Evolutionary conservation across 1,140 invertebrate species (phyloP), one percentile per base, ranked within the genome.

Genomic region (Drosophila mayri): DNA sequence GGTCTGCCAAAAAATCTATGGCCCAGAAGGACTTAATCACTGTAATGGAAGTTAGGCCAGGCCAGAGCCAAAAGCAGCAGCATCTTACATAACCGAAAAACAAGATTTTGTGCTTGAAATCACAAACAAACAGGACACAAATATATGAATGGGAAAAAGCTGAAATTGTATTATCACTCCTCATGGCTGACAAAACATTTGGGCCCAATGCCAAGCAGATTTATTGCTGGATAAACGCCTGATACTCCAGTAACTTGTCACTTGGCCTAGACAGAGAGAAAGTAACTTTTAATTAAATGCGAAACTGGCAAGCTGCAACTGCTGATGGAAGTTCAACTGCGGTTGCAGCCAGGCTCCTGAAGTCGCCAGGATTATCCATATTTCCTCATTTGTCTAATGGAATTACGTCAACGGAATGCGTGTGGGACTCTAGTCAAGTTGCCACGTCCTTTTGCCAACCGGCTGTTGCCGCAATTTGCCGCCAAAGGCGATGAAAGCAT

Each of bases 101-200:
- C 62, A 44, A 74, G 79, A 81, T 72, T 81, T 81, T 81, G 28
- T 57, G 74, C 65, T 49, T 35, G 46, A 54, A 54, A 38, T 46
- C 72, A 81, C 65, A 68, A 76, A 72, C 46, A 76, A 76, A 76
- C 22, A 58, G 35, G 22, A 50, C 14, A 30, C 35, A 4, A n/a
- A n/a, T 54, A 30, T 60, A 60, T 72, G 43, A 59, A 72, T 72
- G 52, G 52, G 32, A 58, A 72, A 71, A 40, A 22, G n/a, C 14
- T 37, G n/a, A 60, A 44, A 70, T 70, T 70, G 30, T 54, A 70
- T 70, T 67, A 49, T 71, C 49, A 70, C 64, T 49, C 14, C 50
- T 70, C 20, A 70, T 37, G 66, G 35, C 67, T 72, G 70, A 60
- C 52, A 50, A 72, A 70, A 68, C 38, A 68, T 43, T 67, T 68